Base-by-base conservation (phyloP, 1,140 invertebrate genomes). In the Hirudo medicinalis region DNA sequence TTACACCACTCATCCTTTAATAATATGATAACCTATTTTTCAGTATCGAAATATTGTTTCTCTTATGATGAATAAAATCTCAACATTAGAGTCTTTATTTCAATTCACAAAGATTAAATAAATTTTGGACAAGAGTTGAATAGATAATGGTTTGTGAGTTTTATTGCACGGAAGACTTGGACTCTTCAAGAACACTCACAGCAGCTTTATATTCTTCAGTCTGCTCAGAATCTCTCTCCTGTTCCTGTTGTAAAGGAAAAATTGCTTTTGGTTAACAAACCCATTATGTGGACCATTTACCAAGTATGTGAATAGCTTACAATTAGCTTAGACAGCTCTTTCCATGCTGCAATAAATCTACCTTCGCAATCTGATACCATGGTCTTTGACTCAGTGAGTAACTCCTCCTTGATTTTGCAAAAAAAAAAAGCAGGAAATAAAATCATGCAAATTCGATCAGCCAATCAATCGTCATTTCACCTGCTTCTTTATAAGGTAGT, bases 141-240 rank as follows among this genome's bases (percentile, higher is more conserved):
- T 17, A 13, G 43, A 49, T 49, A 49, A 49, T 49, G 43, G 0
- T 36, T 3, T 3, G 6, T 36, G 32, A 36, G 32, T 15, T 49
- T 49, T 9, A 49, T 5, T 49, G 43, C 43, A 49, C 43, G 11
- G 4, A 11, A 25, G 19, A 63, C 13, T 32, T 63, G 8, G 57
- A 25, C 29, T 63, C 57, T 25, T 63, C 57, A 63, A 63, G 57
- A 63, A 15, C 57, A 22, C 4, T 32, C 19, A 25, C 22, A 32
- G 57, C 57, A 63, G 57, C 57, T 63, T 63, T 63, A 32, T 63
- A 63, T 32, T 63, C 57, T 63, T 63, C 57, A 25, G 57, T 63
- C 19, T 63, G 22, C 11, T 63, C 29, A 13, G 29, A 63, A 13
- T 63, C 22, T 63, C 19, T 63, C 57, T 63, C 57, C 19, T 25